Conservation (phyloP, 2,113 vertebrate species). For the Chiloscyllium plagiosum region DNA sequence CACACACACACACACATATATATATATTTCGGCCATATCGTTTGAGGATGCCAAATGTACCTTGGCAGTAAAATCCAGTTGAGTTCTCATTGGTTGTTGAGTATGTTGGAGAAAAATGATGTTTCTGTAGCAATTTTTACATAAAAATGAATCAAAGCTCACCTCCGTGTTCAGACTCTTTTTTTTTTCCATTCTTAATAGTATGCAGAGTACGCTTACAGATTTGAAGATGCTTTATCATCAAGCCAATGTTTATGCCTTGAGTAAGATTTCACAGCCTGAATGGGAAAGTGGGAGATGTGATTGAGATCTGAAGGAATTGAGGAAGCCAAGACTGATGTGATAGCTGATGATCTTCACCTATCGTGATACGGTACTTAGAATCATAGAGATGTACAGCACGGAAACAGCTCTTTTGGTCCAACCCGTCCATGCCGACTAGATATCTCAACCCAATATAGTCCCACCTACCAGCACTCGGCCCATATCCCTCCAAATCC, state of each 20-base stretch:
- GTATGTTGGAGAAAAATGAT: constrained; percentile 22
- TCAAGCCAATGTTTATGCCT: not conserved
- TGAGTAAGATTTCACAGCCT: not conserved
- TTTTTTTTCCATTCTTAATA: not conserved
- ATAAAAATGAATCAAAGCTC: not conserved
- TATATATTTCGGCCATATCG: not conserved
- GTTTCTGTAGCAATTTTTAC: not conserved
- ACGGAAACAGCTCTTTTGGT: no score
- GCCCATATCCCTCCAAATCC: no score
- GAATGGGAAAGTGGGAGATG: not conserved
- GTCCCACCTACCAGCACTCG: no score
- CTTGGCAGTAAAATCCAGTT: not conserved
- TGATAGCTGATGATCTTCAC: no score
- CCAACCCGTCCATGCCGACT: no score
- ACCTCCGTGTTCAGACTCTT: not conserved
- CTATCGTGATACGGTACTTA: no score
- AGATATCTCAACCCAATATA: no score
- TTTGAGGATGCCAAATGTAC: no score
- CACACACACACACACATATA: no score
- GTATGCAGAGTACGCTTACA: not conserved
- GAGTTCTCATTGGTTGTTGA: not conserved
- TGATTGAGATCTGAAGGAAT: not conserved
- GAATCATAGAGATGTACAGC: no score
- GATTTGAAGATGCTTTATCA: not conserved
- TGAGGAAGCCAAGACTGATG: not conserved